These are phyloP conservation scores for Drosophila rellima DNA, from an alignment of 2,888 invertebrate genomes.

Conservation along the genomic window DNA sequence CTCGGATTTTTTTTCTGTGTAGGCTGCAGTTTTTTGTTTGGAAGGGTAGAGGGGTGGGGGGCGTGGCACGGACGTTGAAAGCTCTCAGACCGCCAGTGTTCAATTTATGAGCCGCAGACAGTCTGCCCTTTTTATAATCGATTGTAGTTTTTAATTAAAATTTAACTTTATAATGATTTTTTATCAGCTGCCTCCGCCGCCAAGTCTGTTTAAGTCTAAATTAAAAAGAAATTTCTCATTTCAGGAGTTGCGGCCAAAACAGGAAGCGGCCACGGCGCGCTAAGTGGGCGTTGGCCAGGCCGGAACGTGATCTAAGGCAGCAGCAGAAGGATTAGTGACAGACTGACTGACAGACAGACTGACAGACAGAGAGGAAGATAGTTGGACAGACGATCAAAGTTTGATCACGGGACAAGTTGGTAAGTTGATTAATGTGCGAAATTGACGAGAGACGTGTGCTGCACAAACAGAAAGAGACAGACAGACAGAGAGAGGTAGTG, in stretches of 20 bases:
- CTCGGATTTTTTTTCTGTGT: too few species aligned
- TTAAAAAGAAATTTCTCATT: slow-evolving; percentile 85
- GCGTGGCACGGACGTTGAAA: slow-evolving; percentile 72
- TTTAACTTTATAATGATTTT: slow-evolving; percentile 84
- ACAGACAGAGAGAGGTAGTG: neutral
- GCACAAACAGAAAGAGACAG: neutral
- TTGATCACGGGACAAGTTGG: slow-evolving; percentile 49
- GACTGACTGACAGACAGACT: slow-evolving; percentile 10
- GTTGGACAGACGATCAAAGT: slow-evolving; percentile 25
- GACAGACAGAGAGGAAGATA: slow-evolving; percentile 8
- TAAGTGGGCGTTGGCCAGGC: slow-evolving; percentile 62
- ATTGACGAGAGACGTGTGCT: slow-evolving; percentile 19
- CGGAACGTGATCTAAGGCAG: slow-evolving; percentile 55
- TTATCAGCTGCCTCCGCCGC: slow-evolving; percentile 80
- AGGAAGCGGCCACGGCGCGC: slow-evolving; percentile 72
- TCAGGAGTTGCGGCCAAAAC: slow-evolving; percentile 47
- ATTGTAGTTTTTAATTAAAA: slow-evolving; percentile 84
- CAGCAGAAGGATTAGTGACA: slow-evolving; percentile 48
- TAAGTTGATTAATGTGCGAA: slow-evolving; percentile 71
- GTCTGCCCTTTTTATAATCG: slow-evolving; percentile 66
- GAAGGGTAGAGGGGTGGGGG: slow-evolving; percentile 8
- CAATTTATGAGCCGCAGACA: slow-evolving; percentile 82
- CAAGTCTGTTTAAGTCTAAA: slow-evolving; percentile 76
- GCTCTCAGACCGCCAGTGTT: slow-evolving; percentile 66
- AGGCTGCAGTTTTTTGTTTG: neutral